A percentile compares a stretch with the other conserved stretches of the same genome.
Conservation (phyloP, 2,797 vertebrate genomes). For the Coregonus sp. region DNA sequence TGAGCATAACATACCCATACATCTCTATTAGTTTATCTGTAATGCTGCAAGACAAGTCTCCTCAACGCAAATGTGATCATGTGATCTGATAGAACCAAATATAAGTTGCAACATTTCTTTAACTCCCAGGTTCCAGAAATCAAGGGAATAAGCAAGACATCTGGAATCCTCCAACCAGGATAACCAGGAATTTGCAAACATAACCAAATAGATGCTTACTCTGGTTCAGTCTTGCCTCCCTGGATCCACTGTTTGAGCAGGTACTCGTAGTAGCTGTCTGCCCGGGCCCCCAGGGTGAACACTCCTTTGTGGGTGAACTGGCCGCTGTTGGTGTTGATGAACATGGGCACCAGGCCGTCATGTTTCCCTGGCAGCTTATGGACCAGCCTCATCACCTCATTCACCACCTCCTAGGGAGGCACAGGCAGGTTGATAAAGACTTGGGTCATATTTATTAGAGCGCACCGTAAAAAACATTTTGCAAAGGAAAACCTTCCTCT, state of each 20-base stretch:
- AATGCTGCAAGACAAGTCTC: neutral
- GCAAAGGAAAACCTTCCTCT: too few species aligned
- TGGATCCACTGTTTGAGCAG: conserved; percentile 98
- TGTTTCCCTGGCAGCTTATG: conserved; percentile 88
- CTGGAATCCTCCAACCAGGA: too few species aligned
- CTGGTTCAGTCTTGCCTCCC: conserved; percentile 86
- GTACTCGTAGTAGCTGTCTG: conserved; percentile 98
- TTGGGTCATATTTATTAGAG: neutral
- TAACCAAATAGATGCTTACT: conserved; percentile 71
- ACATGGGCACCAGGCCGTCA: conserved; percentile 96
- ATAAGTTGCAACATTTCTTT: too few species aligned
- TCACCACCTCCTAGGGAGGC: conserved; percentile 81
- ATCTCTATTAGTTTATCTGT: neutral
- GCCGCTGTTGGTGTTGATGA: conserved; percentile 94
- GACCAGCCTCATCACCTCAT: conserved; percentile 84
- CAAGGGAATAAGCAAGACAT: too few species aligned
- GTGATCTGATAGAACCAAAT: too few species aligned
- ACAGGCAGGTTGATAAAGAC: neutral
- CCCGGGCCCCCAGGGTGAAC: conserved; percentile 90
- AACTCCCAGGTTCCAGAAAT: too few species aligned
- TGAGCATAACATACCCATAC: conserved; percentile 37
- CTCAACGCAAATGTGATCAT: neutral
- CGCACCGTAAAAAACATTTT: neutral
- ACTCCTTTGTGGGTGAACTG: conserved; percentile 92
- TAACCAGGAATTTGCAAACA: too few species aligned